These are phyloP conservation scores for Tuberolachnus salignus DNA, from an alignment of 2,888 invertebrate genomes.

Conservation along the genomic window DNA sequence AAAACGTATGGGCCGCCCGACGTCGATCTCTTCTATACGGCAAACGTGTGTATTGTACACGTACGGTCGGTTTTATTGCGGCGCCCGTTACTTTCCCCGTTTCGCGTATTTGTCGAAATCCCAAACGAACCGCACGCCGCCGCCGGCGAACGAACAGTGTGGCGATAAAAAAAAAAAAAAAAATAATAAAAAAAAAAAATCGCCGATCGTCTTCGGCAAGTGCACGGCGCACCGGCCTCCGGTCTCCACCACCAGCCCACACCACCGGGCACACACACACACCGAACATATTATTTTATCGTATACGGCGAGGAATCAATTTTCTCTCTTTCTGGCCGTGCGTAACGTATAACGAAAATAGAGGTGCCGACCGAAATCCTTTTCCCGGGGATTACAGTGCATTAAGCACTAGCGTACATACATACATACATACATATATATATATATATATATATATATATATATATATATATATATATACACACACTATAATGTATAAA, in stretches of 20 bases:
- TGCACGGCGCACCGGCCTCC: no score
- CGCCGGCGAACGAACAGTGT: slow-evolving; percentile 12
- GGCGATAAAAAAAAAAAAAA: no score
- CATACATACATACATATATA: no score
- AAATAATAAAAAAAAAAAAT: no score
- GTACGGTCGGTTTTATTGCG: slow-evolving; percentile 3
- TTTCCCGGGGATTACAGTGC: slow-evolving; percentile 47
- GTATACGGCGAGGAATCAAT: slow-evolving; percentile 30
- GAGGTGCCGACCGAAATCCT: slow-evolving; percentile 40
- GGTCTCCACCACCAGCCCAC: no score
- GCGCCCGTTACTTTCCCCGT: background rate
- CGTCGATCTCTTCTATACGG: no score
- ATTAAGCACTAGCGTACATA: slow-evolving; percentile 34
- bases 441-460: background rate
- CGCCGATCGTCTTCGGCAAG: slow-evolving; percentile 45
- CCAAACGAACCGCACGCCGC: slow-evolving; percentile 14
- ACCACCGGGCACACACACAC: no score
- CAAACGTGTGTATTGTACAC: no score
- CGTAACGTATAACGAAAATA: slow-evolving; percentile 32
- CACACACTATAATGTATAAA: background rate
- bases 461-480: background rate
- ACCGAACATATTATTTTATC: no score
- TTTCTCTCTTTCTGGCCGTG: slow-evolving; percentile 38
- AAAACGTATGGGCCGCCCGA: no score
- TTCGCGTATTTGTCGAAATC: slow-evolving; percentile 31